phyloP scores from a whole-genome alignment of 2,113 vertebrate genomes.

The Dasyornis broadbenti region DNA sequence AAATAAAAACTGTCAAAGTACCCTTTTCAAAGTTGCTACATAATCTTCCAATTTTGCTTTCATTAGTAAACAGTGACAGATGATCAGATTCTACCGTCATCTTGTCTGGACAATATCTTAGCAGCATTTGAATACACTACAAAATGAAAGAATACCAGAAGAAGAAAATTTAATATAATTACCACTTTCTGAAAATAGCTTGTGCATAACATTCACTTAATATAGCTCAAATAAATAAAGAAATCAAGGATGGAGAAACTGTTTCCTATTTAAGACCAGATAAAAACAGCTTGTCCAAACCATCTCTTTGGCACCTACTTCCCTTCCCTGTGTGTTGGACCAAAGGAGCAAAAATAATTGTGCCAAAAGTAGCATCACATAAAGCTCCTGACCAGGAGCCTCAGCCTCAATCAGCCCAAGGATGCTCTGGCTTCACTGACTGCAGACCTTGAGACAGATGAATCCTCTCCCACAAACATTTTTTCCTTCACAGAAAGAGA shows the following conservation, averaged over 20 bases:
- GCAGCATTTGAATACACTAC: conserved; percentile 36
- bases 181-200: conserved; percentile 39
- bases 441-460: not conserved
- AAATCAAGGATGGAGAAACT: conserved; percentile 9
- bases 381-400: not conserved
- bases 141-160: conserved; percentile 46
- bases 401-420: not conserved
- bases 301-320: not conserved
- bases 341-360: not conserved
- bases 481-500: not conserved
- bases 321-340: not conserved
- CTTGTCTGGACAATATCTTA: conserved; percentile 58
- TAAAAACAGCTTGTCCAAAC: conserved; percentile 19
- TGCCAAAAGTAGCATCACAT: not conserved
- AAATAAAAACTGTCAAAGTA: conserved; percentile 52
- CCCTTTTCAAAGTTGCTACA: conserved; percentile 39
- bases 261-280: conserved; percentile 3
- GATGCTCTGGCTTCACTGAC: not conserved
- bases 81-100: conserved; percentile 56
- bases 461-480: not conserved
- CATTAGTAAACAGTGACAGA: conserved; percentile 61
- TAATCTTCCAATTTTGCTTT: conserved; percentile 53
- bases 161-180: conserved; percentile 46
- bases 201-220: conserved; percentile 22
- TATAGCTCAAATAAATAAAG: conserved; percentile 29